Evolutionary conservation across 2,113 vertebrate species (phyloP), one percentile per base, ranked within the genome.

Genomic region (Hemicordylus capensis): DNA sequence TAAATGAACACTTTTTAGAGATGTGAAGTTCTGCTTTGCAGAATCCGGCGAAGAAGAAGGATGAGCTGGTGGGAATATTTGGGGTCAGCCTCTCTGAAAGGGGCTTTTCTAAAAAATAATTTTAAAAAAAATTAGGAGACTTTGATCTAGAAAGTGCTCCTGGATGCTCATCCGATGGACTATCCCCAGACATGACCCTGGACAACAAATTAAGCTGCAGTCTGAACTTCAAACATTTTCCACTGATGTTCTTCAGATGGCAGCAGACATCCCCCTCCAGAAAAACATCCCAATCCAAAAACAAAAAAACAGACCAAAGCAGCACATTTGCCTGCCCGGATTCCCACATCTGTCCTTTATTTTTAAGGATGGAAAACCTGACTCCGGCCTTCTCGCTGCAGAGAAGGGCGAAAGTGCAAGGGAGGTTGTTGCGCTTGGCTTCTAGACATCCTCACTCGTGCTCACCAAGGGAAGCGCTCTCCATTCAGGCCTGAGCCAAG

Each of bases 271-370:
- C 34, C 56, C 37, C 76, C 14, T 2, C 12, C 17, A n/a, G 5
- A 46, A 46, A 44, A 79, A 79, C 39, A 46, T n/a, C 34, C 17
- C 4, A 6, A 6, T 12, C 48, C 48, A 6, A 3, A 39, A 51
- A 31, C n/a, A 37, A 76, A 76, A 34, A 67, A 58, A 72, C 77
- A 63, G 44, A 69, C 12, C 8, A 1, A 76, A 7, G 31, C 70
- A 75, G 39, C 4, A 58, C 4, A 59, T 83, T 85, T 37, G 46
- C 44, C n/a, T 24, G 17, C 80, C 58, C 54, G 48, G 66, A 59
- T 76, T 85, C 61, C 66, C 77, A 82, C 69, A 80, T 28, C 14
- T 66, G 17, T 79, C 46, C n/a, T 88, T 84, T 24, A 4, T 63
- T 39, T 59, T 42, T 83, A 64, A 5, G 42, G 56, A 51, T 81